A percentile compares a stretch with the other conserved stretches of the same genome.
Evolutionary conservation across 2,888 invertebrate genomes (phyloP).

Genomic region (Acholoe squamosa): DNA sequence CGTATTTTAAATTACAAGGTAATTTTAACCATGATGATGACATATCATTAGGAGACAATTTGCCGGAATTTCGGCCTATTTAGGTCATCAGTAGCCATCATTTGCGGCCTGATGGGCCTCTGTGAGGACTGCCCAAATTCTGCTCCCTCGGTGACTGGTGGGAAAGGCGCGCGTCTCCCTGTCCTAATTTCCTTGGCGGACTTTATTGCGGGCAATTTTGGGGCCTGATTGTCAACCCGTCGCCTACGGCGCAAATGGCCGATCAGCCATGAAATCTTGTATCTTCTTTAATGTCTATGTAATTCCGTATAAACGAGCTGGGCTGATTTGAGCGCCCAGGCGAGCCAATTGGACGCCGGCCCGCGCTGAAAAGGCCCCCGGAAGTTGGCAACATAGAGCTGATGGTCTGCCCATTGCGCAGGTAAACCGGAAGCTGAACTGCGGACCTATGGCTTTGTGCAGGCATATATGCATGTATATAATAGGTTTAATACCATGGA

Average conservation of each 20-base stretch:
- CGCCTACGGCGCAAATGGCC: constrained; percentile 22
- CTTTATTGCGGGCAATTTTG: constrained; percentile 60
- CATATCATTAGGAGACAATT: constrained; percentile 8
- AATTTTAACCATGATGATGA: not conserved
- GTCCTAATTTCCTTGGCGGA: constrained; percentile 3
- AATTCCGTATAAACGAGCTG: constrained; percentile 58
- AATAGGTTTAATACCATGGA: no score
- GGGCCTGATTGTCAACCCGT: constrained; percentile 47
- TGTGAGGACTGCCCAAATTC: constrained; percentile 35
- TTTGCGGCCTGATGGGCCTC: constrained; percentile 15
- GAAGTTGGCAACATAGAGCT: not conserved
- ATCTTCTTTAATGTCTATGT: constrained; percentile 62
- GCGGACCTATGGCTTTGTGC: not conserved
- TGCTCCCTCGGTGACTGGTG: not conserved
- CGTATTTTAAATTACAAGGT: not conserved
- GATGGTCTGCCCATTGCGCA: not conserved
- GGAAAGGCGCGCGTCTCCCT: constrained; percentile 2
- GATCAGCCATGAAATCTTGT: constrained; percentile 62
- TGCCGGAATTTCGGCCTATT: not conserved
- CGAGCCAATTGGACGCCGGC: not conserved
- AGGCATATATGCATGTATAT: no score
- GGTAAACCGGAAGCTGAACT: not conserved
- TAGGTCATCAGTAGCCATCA: not conserved
- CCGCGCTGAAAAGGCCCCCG: constrained; percentile 31
- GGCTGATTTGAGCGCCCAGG: constrained; percentile 32